Conservation (phyloP, 2,888 invertebrate genomes). For the Seira ritae region DNA sequence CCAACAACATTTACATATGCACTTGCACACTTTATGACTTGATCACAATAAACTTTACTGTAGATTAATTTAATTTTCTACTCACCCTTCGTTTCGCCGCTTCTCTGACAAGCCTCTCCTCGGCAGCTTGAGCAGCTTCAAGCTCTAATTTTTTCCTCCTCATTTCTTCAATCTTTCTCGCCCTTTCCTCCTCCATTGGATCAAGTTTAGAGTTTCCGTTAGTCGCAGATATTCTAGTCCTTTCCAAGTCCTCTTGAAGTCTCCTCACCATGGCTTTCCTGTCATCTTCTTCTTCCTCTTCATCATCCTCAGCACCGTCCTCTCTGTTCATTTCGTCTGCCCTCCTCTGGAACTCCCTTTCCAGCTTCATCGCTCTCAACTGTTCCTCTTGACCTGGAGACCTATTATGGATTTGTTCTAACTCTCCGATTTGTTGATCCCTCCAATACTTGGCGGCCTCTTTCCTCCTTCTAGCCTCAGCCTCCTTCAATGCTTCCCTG, state of each 20-base stretch:
- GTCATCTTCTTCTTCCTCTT: slow-evolving; percentile 76
- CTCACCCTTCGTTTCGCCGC: slow-evolving; percentile 76
- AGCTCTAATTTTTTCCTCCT: slow-evolving; percentile 78
- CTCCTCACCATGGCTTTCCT: slow-evolving; percentile 75
- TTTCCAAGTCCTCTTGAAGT: slow-evolving; percentile 76
- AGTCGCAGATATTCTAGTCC: slow-evolving; percentile 74
- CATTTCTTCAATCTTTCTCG: slow-evolving; percentile 79
- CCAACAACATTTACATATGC: slow-evolving; percentile 8
- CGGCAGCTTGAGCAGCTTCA: slow-evolving; percentile 78
- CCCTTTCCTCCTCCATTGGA: slow-evolving; percentile 75
- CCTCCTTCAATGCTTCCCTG: slow-evolving; percentile 93
- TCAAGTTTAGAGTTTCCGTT: slow-evolving; percentile 60
- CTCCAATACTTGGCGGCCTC: slow-evolving; percentile 87
- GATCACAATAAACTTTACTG: neutral
- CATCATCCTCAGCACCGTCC: slow-evolving; percentile 82
- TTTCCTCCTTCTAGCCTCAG: slow-evolving; percentile 80
- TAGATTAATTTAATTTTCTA: slow-evolving; percentile 19
- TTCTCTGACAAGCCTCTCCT: slow-evolving; percentile 76
- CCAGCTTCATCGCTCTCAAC: slow-evolving; percentile 88
- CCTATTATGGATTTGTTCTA: slow-evolving; percentile 83
- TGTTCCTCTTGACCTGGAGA: slow-evolving; percentile 91
- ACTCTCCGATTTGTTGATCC: slow-evolving; percentile 90
- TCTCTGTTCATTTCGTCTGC: slow-evolving; percentile 86
- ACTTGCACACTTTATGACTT: neutral
- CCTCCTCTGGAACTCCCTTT: slow-evolving; percentile 94